A percentile compares a stretch with the other conserved stretches of the same genome.
Conservation (phyloP, 2,113 vertebrate species). For the Pyrgilauda ruficollis region DNA sequence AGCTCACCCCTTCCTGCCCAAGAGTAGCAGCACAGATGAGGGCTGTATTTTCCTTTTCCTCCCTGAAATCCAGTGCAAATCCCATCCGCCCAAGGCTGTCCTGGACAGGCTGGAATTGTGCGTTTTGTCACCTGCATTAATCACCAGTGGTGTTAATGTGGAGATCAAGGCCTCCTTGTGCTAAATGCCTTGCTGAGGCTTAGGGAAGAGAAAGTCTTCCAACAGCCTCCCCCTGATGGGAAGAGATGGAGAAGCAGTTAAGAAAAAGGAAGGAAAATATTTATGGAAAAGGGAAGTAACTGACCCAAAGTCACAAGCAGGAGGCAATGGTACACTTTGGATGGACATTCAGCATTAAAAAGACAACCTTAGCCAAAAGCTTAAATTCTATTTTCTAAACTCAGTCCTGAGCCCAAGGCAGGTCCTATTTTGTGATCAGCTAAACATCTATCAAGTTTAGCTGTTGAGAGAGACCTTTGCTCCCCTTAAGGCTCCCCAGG, state of each 20-base stretch:
- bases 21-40: neutral
- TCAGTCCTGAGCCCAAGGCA: neutral
- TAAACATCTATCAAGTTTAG: neutral
- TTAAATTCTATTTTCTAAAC: neutral
- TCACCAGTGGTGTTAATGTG: neutral
- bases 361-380: neutral
- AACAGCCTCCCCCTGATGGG: neutral
- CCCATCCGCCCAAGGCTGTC: rapidly evolving
- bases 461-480: too few species aligned
- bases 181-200: neutral
- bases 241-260: neutral
- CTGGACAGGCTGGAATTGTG: neutral
- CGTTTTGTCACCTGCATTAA: neutral
- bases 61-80: neutral
- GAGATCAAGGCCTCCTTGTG: neutral
- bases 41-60: neutral
- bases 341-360: neutral
- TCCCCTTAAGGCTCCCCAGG: neutral
- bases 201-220: neutral
- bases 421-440: neutral
- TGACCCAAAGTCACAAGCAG: neutral
- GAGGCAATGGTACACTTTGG: neutral
- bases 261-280: neutral
- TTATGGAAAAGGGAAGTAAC: neutral
- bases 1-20: conserved; percentile 24